Conservation (phyloP, 1,140 invertebrate genomes). For the Leptestheria dahalacensis region DNA sequence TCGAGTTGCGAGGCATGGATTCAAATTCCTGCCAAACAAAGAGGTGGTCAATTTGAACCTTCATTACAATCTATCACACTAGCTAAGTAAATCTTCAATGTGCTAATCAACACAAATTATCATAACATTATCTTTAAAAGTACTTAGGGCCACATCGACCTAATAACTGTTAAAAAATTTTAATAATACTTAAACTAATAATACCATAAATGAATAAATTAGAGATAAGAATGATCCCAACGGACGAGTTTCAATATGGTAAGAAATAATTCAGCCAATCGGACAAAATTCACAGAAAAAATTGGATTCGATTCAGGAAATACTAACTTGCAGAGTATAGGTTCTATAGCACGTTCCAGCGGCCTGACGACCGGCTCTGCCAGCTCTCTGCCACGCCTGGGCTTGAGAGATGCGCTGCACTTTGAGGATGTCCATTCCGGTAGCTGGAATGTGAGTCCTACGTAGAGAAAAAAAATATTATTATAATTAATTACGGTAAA, state of each 20-base stretch:
- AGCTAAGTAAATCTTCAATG: no score
- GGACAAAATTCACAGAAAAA: not conserved
- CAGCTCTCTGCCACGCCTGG: conserved; percentile 80
- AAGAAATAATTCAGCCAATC: not conserved
- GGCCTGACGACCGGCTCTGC: conserved; percentile 73
- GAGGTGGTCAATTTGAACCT: no score
- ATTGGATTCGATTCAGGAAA: not conserved
- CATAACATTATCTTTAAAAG: no score
- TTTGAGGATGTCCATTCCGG: conserved; percentile 68
- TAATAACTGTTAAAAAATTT: no score
- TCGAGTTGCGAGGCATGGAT: conserved; percentile 46
- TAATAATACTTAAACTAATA: no score
- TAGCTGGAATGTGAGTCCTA: conserved; percentile 56
- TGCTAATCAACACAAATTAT: no score
- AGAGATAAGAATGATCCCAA: no score
- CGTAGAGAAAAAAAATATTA: conserved; percentile 16
- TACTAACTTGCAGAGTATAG: conserved; percentile 41
- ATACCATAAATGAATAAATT: conserved; percentile 11
- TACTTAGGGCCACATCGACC: no score
- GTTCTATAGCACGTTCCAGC: conserved; percentile 69
- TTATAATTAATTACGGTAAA: not conserved
- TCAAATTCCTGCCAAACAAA: conserved; percentile 42
- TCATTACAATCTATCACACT: no score
- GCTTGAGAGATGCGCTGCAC: conserved; percentile 75
- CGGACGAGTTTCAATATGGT: no score